These are phyloP conservation scores for Maccullochella peelii DNA, from an alignment of 2,113 vertebrate species.

Conservation along the genomic window DNA sequence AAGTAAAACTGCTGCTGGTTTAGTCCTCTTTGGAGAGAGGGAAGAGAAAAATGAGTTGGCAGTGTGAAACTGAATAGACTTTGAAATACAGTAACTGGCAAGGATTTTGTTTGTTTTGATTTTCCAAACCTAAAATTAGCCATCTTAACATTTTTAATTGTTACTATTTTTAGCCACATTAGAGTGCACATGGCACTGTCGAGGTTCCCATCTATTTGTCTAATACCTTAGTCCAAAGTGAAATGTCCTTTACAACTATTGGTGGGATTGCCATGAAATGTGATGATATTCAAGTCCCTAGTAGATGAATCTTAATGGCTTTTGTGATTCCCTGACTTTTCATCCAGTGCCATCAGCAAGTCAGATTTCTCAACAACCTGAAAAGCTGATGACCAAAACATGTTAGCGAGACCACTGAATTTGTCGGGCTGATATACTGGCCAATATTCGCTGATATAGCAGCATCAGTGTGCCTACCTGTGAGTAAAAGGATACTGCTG, in stretches of 20 bases:
- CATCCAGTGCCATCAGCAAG: neutral
- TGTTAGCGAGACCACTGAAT: neutral
- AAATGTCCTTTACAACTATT: neutral
- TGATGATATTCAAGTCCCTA: neutral
- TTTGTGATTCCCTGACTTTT: neutral
- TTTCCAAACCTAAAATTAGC: neutral
- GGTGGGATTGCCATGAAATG: neutral
- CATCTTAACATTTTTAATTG: neutral
- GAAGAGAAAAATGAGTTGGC: slow-evolving; percentile 11
- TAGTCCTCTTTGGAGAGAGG: neutral
- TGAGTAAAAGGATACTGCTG: neutral
- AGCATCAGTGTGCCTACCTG: neutral
- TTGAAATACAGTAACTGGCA: neutral
- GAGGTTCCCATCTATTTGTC: neutral
- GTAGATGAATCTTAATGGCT: neutral
- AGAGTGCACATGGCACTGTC: neutral
- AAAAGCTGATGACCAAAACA: neutral
- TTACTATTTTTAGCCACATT: neutral
- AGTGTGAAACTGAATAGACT: neutral
- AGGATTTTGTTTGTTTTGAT: neutral
- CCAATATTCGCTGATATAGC: too few species aligned
- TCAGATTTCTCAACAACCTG: neutral
- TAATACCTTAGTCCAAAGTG: neutral
- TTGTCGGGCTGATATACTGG: neutral
- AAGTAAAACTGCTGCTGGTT: slow-evolving; percentile 28